phyloP scores from a whole-genome alignment of 2,113 vertebrate species.

The Python bivittatus region DNA sequence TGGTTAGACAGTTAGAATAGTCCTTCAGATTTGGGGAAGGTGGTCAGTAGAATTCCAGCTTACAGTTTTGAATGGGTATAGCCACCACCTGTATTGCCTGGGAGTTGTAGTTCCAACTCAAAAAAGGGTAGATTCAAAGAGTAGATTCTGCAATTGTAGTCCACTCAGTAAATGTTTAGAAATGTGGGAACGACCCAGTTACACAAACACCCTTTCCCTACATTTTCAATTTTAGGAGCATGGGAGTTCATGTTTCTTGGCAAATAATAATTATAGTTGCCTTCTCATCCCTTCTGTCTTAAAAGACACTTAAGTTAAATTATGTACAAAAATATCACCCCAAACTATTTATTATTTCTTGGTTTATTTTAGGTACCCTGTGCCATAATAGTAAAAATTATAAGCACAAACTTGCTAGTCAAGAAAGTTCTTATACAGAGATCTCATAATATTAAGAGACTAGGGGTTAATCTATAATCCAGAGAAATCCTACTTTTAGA shows the following conservation, averaged over 20 bases:
- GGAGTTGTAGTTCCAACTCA: too few species aligned
- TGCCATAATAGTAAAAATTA: background rate
- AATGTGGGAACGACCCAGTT: background rate
- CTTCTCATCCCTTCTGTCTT: background rate
- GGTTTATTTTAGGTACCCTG: background rate
- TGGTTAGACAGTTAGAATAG: too few species aligned
- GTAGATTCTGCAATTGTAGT: background rate
- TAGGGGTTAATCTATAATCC: background rate
- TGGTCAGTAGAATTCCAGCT: too few species aligned
- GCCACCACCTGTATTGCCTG: too few species aligned
- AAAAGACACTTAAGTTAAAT: background rate
- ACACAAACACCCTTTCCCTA: background rate
- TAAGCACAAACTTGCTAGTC: background rate
- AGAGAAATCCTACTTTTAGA: background rate
- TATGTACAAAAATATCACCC: background rate
- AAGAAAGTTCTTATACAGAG: background rate
- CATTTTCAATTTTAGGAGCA: background rate
- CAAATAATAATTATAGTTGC: background rate
- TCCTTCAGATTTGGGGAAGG: too few species aligned
- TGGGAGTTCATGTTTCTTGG: background rate
- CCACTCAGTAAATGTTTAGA: background rate
- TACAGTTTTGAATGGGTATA: too few species aligned
- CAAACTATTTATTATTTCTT: background rate
- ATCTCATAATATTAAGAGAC: background rate
- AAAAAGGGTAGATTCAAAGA: too few species aligned